These are phyloP conservation scores for Saturnia japonica DNA, from an alignment of 2,888 invertebrate species.

Conservation along the genomic window DNA sequence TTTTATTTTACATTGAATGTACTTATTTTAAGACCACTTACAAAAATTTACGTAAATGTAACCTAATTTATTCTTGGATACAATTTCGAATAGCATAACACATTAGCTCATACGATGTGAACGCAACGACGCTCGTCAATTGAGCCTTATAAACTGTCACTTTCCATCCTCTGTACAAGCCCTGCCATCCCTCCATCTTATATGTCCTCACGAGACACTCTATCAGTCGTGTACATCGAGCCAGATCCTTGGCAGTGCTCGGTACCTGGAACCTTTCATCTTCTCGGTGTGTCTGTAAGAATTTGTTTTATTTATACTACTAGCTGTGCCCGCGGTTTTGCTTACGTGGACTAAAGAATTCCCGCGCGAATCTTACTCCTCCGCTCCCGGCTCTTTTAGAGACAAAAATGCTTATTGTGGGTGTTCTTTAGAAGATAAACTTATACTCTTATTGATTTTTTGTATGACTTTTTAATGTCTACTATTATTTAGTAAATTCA, in stretches of 20 bases:
- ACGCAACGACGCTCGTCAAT: constrained; percentile 58
- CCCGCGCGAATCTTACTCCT: too few relatives aligned
- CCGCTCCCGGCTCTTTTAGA: too few relatives aligned
- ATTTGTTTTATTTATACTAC: neutral
- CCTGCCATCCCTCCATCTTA: constrained; percentile 50
- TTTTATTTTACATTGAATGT: neutral
- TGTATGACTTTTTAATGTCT: too few relatives aligned
- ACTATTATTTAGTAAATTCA: too few relatives aligned
- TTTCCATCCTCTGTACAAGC: constrained; percentile 60
- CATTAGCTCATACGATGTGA: constrained; percentile 62
- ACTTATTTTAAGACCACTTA: neutral
- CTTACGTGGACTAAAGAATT: too few relatives aligned
- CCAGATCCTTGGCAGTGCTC: constrained; percentile 45
- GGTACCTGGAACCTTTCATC: constrained; percentile 44
- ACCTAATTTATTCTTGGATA: neutral
- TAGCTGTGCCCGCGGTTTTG: too few relatives aligned
- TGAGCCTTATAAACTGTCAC: constrained; percentile 66
- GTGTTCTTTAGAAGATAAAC: too few relatives aligned
- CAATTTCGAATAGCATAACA: constrained; percentile 54
- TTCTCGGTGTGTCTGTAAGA: constrained; percentile 57
- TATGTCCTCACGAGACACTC: constrained; percentile 50
- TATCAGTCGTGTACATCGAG: constrained; percentile 47
- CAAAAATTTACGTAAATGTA: neutral
- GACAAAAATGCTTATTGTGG: too few relatives aligned
- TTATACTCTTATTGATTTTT: too few relatives aligned